These are phyloP conservation scores for Leucoraja erinaceus DNA, from an alignment of 2,113 vertebrate species.

Conservation along the genomic window DNA sequence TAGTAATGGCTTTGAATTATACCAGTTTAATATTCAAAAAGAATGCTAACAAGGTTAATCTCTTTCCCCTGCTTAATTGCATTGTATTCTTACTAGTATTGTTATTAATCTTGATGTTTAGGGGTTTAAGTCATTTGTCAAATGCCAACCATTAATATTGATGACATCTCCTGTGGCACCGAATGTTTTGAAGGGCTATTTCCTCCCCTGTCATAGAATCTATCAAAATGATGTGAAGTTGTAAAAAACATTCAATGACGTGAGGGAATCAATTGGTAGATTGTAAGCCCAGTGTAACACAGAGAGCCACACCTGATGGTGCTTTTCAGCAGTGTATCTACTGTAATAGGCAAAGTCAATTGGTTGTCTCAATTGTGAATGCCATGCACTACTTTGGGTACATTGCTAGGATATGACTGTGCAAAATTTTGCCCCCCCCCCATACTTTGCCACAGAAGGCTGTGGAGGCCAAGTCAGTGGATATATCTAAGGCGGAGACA, in stretches of 20 bases:
- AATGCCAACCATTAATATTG: background rate
- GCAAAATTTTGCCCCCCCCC: too few relatives aligned
- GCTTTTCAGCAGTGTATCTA: background rate
- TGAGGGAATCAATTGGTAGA: background rate
- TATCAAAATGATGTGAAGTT: background rate
- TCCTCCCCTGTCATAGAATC: background rate
- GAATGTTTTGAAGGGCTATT: background rate
- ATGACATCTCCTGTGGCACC: background rate
- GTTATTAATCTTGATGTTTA: slow-evolving; percentile 27
- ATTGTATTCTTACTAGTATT: background rate
- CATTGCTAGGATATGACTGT: background rate
- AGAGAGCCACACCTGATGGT: background rate
- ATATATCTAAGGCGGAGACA: too few relatives aligned
- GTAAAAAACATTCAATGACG: background rate
- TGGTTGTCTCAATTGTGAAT: background rate
- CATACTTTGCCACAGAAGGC: too few relatives aligned
- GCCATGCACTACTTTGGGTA: background rate
- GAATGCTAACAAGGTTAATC: background rate
- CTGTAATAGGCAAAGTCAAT: background rate
- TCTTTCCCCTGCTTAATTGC: background rate
- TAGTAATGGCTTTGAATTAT: background rate
- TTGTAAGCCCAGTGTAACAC: too few relatives aligned
- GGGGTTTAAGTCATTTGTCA: background rate
- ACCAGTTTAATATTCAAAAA: background rate
- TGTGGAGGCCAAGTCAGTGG: too few relatives aligned